Base-by-base conservation (phyloP, 2,888 invertebrate species). In the Drosophila tripunctata region DNA sequence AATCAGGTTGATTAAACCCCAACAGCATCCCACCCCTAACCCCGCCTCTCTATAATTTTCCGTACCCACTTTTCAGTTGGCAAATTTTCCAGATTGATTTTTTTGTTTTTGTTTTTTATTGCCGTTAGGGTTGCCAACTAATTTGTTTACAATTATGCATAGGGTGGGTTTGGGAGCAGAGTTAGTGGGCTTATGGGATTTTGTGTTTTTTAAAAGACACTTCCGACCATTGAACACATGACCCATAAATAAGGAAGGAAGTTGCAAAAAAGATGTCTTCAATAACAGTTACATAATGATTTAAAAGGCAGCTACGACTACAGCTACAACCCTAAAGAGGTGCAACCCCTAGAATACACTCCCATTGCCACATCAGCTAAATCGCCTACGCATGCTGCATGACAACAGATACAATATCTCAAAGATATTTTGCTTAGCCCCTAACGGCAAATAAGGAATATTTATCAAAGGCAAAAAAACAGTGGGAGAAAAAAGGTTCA, bases 391-490 rank as follows among this genome's bases (percentile, higher is more conserved):
- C 67, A 60, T 58, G 51, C 64, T 80, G 77, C 68, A 63, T 74
- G 63, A 68, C 72, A 78, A 78, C 50, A 64, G 73, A 82, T 78
- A 73, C 79, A 82, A 73, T 82, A 82, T 82, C 79, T 79, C 52
- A 65, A 40, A 60, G 67, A 82, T 75, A 62, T 70, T 62, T 48
- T 60, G 40, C 58, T 60, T 51, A 30, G 60, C 44, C 44, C 47
- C 50, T 30, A 60, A 62, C 55, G 65, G 64, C 70, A 71, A 72
- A 75, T 58, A 67, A 47, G 44, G 48, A 65, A 66, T 67, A 63
- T 62, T 43, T 75, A 71, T 60, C 62, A 57, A 45, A 36, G 61
- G 27, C 40, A 55, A 55, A 54, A n/a, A 30, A 41, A 3, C 21
- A 19, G 31, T 33, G 30, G 50, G 41, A 22, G 19, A 15, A 45